These are phyloP conservation scores for Sardinella longiceps DNA, from an alignment of 2,797 vertebrate genomes.

Conservation along the genomic window DNA sequence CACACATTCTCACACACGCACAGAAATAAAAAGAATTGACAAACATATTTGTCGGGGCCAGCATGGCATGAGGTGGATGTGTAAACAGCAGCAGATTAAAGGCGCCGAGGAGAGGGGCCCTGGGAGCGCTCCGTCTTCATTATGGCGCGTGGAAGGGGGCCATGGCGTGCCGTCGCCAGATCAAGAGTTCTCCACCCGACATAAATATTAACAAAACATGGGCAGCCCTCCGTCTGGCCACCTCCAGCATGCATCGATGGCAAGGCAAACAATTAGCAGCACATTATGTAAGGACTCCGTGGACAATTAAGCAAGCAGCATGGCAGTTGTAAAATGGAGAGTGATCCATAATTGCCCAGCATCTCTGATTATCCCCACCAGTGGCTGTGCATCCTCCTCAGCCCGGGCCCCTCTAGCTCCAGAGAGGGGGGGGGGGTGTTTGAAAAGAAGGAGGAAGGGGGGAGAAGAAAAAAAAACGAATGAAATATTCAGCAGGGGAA, in stretches of 20 bases:
- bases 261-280: slow-evolving; percentile 19
- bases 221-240: neutral
- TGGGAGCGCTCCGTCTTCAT: neutral
- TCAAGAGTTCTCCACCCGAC: neutral
- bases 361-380: slow-evolving; percentile 35
- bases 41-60: slow-evolving; percentile 34
- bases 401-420: neutral
- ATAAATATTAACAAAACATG: slow-evolving; percentile 35
- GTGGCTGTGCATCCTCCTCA: slow-evolving; percentile 25
- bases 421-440: neutral
- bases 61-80: slow-evolving; percentile 41
- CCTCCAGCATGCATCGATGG: slow-evolving; percentile 8
- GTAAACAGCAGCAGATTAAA: slow-evolving; percentile 36
- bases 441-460: neutral
- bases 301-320: slow-evolving; percentile 42
- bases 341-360: slow-evolving; percentile 41
- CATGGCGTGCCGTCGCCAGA: neutral
- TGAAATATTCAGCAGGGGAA: slow-evolving; percentile 56
- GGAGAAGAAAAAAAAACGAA: slow-evolving; percentile 25
- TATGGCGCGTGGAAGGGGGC: neutral
- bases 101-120: neutral
- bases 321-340: slow-evolving; percentile 38
- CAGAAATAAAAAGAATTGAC: neutral
- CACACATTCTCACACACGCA: neutral
- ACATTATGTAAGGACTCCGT: slow-evolving; percentile 39